Evolutionary conservation across 1,140 invertebrate genomes (phyloP).

Genomic region (Chironomus striatipennis): DNA sequence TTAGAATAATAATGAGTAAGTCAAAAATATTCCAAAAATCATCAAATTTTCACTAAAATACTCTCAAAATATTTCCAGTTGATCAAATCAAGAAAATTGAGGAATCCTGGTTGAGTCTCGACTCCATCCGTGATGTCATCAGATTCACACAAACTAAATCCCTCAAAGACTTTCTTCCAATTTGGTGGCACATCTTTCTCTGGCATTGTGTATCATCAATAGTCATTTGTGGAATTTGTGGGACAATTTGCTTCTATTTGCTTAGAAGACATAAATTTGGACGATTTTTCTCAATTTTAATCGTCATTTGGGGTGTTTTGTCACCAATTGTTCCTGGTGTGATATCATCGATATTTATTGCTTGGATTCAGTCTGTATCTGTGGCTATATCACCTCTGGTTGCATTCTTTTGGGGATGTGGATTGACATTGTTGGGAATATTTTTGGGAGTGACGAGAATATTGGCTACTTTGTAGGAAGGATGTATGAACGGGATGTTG

Average conservation of each 20-base stretch:
- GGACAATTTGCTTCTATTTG: neutral
- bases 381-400: neutral
- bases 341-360: neutral
- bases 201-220: neutral
- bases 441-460: neutral
- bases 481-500: no score
- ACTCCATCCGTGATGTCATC: neutral
- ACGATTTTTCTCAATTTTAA: neutral
- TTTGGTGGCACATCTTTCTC: neutral
- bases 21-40: neutral
- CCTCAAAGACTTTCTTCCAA: neutral
- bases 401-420: conserved; percentile 2
- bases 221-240: neutral
- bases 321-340: neutral
- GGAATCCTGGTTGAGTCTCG: neutral
- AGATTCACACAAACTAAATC: neutral
- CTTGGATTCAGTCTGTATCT: neutral
- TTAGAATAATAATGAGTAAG: neutral
- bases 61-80: neutral
- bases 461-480: neutral
- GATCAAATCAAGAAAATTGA: conserved; percentile 1
- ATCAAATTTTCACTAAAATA: neutral
- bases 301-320: neutral
- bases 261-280: conserved; percentile 5
- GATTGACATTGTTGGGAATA: neutral